Evolutionary conservation across 53 echinoderm and acorn worm species (phyloP), one percentile per base, ranked within the genome.

Genomic region (Holothuria leucospilota): DNA sequence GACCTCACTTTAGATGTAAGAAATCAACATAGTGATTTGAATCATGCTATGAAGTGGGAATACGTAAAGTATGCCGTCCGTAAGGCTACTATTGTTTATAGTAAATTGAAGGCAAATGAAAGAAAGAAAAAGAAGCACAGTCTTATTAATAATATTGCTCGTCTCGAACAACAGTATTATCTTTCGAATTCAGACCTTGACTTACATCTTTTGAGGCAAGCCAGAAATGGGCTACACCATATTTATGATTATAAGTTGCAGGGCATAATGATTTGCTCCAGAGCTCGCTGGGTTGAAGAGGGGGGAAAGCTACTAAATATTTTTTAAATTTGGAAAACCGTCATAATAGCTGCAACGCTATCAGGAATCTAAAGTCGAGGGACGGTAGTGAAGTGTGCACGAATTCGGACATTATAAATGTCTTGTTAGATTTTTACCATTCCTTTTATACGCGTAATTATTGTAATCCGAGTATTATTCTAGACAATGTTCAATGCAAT

Each of bases 201-300:
- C 26, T 67, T 4, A 8, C 41, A 69, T 13, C 21, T 41, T 21
- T 46, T 85, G 24, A 68, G n/a, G n/a, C n/a, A n/a, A n/a, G n/a
- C n/a, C n/a, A n/a, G n/a, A n/a, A n/a, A n/a, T n/a, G n/a, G n/a
- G 20, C 67, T 83, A 83, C 68, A 85, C 39, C 52, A 85, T 39
- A 68, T 85, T 29, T 51, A 69, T 21, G 49, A 85, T 18, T 51
- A 68, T 34, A 65, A 51, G 27, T 28, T 85, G 13, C 26, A 65
- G 28, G 85, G 85, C 16, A 65, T 85, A 25, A 69, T 85, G 16
- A 20, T 69, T 16, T 29, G 70, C 15, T 85, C 85, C 15, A 71
- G 69, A 13, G 85, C 68, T 5, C 68, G 68, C 15, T 85, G 85
- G 85, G 68, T 51, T 8, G 85, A 84, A 23, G 4, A 85, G 6